Conservation (phyloP, 2,113 vertebrate genomes). For the Brienomyrus longianalis region DNA sequence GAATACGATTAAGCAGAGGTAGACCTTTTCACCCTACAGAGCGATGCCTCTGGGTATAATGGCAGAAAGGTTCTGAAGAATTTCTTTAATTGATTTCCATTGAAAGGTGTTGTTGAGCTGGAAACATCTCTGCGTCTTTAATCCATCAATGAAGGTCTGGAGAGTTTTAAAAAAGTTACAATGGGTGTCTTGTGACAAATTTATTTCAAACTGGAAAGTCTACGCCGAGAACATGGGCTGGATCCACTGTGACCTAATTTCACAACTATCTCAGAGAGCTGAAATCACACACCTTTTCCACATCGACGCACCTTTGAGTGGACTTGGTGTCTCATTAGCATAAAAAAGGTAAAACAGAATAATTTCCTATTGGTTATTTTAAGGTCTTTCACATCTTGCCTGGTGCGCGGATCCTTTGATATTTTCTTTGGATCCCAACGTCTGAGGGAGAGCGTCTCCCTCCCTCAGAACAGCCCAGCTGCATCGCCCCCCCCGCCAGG, state of each 20-base stretch:
- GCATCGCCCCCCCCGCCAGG: background rate
- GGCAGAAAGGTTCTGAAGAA: background rate
- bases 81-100: background rate
- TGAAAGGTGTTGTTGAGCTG: background rate
- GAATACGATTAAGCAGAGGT: background rate
- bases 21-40: background rate
- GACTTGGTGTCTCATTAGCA: background rate
- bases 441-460: background rate
- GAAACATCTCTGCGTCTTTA: background rate
- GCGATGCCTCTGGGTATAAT: background rate
- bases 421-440: background rate
- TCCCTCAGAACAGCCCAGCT: background rate
- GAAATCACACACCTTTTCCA: background rate
- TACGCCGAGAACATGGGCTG: background rate
- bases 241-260: background rate
- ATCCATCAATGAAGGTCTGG: background rate
- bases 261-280: background rate
- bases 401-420: background rate
- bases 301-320: background rate
- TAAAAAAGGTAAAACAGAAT: slow-evolving; percentile 2
- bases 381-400: background rate
- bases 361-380: background rate
- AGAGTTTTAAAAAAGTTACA: background rate
- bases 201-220: background rate
- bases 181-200: background rate